Base-by-base conservation (phyloP, 2,888 invertebrate species). In the Cerceris rybyensis region DNA sequence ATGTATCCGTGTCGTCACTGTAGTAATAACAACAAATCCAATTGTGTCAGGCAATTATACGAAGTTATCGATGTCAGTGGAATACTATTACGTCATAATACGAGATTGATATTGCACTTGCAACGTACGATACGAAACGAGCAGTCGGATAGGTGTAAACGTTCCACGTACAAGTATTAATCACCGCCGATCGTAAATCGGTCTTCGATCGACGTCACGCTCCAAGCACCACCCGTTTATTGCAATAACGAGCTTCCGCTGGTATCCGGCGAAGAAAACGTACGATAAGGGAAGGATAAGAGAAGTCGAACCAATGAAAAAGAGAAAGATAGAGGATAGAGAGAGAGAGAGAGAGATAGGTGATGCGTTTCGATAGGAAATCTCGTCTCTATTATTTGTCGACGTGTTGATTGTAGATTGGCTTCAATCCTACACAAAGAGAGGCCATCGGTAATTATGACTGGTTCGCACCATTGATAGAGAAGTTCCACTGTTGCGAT, bases 361-460 rank as follows among this genome's bases (percentile, higher is more conserved):
- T 17, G 50, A 49, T 46, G 7, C 63, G 71, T 70, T 75, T 69
- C 61, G 63, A 68, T 65, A 54, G 67, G 64, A 82, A 84, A 87
- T 82, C 82, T 80, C 75, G 76, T 79, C 75, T 65, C 81, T 79
- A 78, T 82, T 84, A 85, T 87, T 86, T 82, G 83, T 74, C 75
- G 79, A 81, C 70, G 82, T 78, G 88, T 87, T 90, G 87, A 90
- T 87, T 88, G 85, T 82, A 87, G 83, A 89, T 88, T 86, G 85
- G 82, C 82, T 87, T 82, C 80, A 83, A 85, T 85, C 80, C 85
- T 67, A 84, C 80, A 82, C 79, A 86, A 87, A 81, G 80, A 82
- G 71, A 78, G 78, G 68, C 72, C 75, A 72, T 74, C 70, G 78
- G 83, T 86, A 86, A 88, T 88, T 88, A 88, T 87, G 84, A 87